Conservation (phyloP, 2,797 vertebrate genomes). For the Silurus lanzhouensis region DNA sequence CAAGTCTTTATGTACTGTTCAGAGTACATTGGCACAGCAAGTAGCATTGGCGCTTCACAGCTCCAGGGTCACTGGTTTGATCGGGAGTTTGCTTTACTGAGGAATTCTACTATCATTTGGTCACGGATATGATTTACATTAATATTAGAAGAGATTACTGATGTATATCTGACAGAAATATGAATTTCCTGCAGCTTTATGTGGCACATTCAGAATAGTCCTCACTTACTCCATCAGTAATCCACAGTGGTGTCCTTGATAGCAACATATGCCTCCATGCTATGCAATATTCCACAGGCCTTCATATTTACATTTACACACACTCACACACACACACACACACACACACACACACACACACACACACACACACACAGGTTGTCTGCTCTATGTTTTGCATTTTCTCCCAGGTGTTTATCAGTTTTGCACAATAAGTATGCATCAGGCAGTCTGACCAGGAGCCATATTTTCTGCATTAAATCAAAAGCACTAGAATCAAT, state of each 20-base stretch:
- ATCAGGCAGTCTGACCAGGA: not conserved
- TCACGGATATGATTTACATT: not conserved
- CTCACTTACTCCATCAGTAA: not conserved
- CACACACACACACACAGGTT: not conserved
- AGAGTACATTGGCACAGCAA: not conserved
- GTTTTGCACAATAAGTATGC: not conserved
- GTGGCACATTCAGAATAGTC: not conserved
- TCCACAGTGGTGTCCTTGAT: not conserved
- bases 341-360: not conserved
- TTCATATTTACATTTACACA: not conserved
- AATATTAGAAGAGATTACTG: not conserved
- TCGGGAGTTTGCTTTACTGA: not conserved
- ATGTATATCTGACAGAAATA: not conserved
- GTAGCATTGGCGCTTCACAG: not conserved
- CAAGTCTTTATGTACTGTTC: not conserved
- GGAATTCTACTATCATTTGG: not conserved
- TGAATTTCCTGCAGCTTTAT: not conserved
- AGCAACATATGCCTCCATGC: not conserved
- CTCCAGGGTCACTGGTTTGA: not conserved
- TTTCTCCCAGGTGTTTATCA: not conserved
- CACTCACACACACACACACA: not conserved
- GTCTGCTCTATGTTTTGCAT: not conserved
- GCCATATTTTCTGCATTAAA: not conserved
- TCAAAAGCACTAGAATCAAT: no score
- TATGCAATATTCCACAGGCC: not conserved